Percentiles rank a stretch among this genome's conserved stretches.
Evolutionary conservation across 2,113 vertebrate genomes (phyloP).

Genomic region (Eulacestoma nigropectus): DNA sequence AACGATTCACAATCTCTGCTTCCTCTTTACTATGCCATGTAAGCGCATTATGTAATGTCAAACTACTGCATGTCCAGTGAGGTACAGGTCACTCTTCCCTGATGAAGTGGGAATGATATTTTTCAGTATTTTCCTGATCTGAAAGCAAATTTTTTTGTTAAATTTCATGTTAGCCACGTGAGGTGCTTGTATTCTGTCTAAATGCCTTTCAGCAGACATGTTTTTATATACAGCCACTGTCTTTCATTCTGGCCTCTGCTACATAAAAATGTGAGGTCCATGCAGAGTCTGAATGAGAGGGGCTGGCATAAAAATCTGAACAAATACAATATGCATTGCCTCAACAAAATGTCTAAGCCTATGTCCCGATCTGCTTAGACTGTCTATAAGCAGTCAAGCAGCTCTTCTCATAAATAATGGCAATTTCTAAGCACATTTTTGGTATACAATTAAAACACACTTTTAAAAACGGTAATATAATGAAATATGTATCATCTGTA

Average conservation of each 20-base stretch:
- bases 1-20: background rate
- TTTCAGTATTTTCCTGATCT: background rate
- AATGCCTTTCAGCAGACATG: background rate
- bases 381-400: background rate
- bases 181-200: background rate
- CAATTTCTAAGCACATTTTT: constrained; percentile 25
- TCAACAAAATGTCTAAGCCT: background rate
- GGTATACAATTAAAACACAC: constrained; percentile 19
- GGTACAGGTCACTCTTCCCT: background rate
- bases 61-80: background rate
- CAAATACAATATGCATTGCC: background rate
- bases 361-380: background rate
- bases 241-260: background rate
- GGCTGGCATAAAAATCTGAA: background rate
- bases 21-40: background rate
- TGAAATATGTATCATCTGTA: background rate
- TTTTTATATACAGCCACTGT: background rate
- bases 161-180: background rate
- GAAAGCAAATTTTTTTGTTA: background rate
- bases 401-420: background rate
- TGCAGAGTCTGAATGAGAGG: background rate
- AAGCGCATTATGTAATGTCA: background rate
- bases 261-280: background rate
- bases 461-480: constrained; percentile 28
- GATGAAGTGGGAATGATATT: background rate